phyloP scores from a whole-genome alignment of 2,797 vertebrate species.

The Phylloscopus collybita region DNA sequence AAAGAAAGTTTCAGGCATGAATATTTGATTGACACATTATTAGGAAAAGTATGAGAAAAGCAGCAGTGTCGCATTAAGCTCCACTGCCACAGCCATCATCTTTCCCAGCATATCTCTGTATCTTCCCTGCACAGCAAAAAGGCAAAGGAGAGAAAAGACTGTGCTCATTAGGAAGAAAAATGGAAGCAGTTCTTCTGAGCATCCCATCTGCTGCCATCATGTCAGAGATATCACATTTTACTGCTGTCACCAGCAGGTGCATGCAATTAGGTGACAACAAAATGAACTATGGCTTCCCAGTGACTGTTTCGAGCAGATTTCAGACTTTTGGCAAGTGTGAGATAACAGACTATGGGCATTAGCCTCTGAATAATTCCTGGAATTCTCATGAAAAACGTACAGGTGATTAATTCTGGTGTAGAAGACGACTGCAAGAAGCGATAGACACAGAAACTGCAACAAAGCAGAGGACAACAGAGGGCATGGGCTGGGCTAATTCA shows the following conservation, averaged over 20 bases:
- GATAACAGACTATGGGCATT: slow-evolving; percentile 23
- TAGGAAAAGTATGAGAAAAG: background rate
- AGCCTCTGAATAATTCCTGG: slow-evolving; percentile 24
- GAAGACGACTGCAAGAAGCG: background rate
- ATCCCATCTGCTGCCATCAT: slow-evolving; percentile 54
- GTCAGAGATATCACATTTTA: slow-evolving; percentile 57
- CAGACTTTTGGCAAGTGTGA: slow-evolving; percentile 9
- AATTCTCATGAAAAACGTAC: background rate
- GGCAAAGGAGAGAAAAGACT: slow-evolving; percentile 33
- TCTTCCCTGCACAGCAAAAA: background rate
- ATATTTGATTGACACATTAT: slow-evolving; percentile 42
- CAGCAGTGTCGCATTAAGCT: background rate
- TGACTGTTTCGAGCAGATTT: slow-evolving; percentile 35
- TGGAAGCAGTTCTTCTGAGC: slow-evolving; percentile 43
- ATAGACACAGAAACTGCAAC: background rate
- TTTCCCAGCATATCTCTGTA: background rate
- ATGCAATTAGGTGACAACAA: slow-evolving; percentile 65
- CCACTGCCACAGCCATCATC: background rate
- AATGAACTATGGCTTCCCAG: slow-evolving; percentile 56
- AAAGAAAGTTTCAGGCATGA: slow-evolving; percentile 9
- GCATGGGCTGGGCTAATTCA: background rate
- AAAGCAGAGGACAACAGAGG: background rate
- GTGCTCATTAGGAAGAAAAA: slow-evolving; percentile 67
- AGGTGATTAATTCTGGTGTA: background rate
- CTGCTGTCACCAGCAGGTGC: slow-evolving; percentile 64